A percentile compares a stretch with the other conserved stretches of the same genome.
phyloP scores from a whole-genome alignment of 2,113 vertebrate genomes.

The Mustela lutreola region DNA sequence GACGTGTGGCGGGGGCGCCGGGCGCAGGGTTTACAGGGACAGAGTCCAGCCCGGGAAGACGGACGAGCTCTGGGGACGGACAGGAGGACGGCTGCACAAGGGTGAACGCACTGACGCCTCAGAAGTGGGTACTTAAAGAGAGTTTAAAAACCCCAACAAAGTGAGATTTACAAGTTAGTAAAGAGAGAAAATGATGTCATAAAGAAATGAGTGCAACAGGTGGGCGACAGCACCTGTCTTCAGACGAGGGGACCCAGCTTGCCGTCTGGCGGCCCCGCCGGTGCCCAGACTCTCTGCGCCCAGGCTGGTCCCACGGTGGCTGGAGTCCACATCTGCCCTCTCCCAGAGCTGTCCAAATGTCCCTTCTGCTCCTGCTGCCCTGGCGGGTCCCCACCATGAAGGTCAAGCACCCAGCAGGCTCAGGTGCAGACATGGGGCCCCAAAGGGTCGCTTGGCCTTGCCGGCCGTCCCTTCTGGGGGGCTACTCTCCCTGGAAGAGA shows the following conservation, averaged over 20 bases:
- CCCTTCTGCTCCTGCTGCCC: background rate
- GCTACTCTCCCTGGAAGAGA: background rate
- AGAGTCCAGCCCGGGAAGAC: background rate
- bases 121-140: background rate
- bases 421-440: background rate
- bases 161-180: background rate
- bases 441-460: background rate
- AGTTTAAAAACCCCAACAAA: background rate
- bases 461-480: background rate
- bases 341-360: background rate
- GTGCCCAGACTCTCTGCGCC: background rate
- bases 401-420: background rate
- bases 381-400: rapidly evolving
- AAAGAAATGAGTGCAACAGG: background rate
- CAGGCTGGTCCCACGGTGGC: background rate
- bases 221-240: background rate
- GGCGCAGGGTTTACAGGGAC: rapidly evolving
- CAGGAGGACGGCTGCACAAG: rapidly evolving
- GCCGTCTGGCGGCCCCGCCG: rapidly evolving
- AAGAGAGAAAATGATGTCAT: background rate
- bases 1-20: rapidly evolving
- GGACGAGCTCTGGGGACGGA: background rate
- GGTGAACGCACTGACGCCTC: background rate
- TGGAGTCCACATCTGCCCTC: background rate
- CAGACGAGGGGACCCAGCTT: background rate